A percentile compares a stretch with the other conserved stretches of the same genome.
Conservation (phyloP, 2,888 invertebrate species). For the Drosophila pullipes region DNA sequence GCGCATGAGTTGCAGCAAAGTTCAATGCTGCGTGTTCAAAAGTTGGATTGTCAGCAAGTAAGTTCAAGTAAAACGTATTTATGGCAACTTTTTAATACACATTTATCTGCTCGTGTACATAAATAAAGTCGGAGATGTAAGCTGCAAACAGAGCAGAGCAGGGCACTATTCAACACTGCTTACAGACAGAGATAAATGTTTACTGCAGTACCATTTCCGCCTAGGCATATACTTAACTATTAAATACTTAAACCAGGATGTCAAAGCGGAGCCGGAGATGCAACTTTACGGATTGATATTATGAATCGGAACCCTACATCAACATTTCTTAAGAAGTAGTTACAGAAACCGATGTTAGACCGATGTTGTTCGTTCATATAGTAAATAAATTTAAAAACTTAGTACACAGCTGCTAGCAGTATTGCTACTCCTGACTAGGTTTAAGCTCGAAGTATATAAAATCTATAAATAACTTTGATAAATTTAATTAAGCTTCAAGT, state of each 20-base stretch:
- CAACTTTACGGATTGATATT: too few species aligned
- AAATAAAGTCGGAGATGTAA: background rate
- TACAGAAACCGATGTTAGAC: background rate
- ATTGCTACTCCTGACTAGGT: background rate
- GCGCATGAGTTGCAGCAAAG: conserved; percentile 89
- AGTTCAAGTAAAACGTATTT: conserved; percentile 85
- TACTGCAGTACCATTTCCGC: background rate
- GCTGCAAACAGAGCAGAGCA: background rate
- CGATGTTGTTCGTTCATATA: background rate
- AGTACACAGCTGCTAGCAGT: background rate
- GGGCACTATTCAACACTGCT: background rate
- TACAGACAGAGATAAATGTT: background rate
- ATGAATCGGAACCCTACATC: background rate
- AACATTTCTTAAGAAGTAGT: background rate
- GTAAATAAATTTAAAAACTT: background rate
- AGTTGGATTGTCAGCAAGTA: conserved; percentile 87
- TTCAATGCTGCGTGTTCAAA: conserved; percentile 87
- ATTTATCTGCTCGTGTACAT: background rate
- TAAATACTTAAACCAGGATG: background rate
- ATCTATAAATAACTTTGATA: background rate
- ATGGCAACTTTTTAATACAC: background rate
- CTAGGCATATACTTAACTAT: background rate
- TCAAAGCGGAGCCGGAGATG: background rate
- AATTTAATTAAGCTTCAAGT: background rate
- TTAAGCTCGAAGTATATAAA: background rate